Conservation (phyloP, 1,140 invertebrate species). For the Chionoecetes opilio region DNA sequence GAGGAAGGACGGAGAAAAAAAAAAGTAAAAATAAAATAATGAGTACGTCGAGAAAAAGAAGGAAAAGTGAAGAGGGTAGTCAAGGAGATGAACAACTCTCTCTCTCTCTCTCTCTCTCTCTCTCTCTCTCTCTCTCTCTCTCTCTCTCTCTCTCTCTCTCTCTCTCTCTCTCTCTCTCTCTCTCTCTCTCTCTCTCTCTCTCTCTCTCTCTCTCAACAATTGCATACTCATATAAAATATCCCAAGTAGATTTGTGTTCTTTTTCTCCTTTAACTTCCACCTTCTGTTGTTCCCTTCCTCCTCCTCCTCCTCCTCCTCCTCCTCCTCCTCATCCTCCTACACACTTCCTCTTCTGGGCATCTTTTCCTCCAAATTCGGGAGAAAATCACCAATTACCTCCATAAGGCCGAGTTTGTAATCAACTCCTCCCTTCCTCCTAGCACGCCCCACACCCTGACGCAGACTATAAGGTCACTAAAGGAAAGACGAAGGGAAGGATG, state of each 20-base stretch:
- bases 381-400: constrained; percentile 19
- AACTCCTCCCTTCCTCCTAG: neutral
- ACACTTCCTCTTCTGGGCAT: neutral
- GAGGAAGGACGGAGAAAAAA: neutral
- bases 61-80: neutral
- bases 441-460: neutral
- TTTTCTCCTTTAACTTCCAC: neutral
- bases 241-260: neutral
- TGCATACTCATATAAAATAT: neutral
- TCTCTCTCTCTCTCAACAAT: neutral
- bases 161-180: constrained; percentile 13
- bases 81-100: neutral
- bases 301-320: constrained; percentile 12
- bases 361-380: neutral
- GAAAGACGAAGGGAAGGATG: neutral
- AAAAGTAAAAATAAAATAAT: neutral
- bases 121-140: constrained; percentile 2
- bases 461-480: neutral
- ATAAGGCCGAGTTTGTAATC: neutral
- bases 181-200: constrained; percentile 27
- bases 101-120: constrained; percentile 11
- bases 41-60: neutral
- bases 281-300: neutral
- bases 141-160: constrained; percentile 13
- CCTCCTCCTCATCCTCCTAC: neutral